phyloP scores from a whole-genome alignment of 2,888 invertebrate species.

The Alviniconcha strummeri region DNA sequence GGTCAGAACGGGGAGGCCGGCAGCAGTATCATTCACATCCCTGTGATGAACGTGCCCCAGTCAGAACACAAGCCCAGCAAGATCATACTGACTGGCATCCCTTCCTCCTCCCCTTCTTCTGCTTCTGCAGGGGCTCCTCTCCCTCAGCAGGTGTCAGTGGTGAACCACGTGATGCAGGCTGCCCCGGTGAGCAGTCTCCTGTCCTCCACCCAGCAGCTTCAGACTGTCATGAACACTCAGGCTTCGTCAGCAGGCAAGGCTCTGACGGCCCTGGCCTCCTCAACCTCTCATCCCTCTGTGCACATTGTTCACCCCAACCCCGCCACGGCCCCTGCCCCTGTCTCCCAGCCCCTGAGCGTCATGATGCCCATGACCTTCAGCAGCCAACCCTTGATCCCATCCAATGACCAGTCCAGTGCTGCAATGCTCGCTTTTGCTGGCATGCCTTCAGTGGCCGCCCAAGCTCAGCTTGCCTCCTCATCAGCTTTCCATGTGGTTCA shows the following conservation, averaged over 20 bases:
- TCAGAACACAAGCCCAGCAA: conserved; percentile 10
- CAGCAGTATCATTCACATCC: conserved; percentile 25
- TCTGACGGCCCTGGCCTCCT: background rate
- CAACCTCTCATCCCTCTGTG: background rate
- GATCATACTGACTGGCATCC: conserved; percentile 17
- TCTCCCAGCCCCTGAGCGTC: conserved; percentile 47
- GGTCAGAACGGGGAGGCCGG: conserved; percentile 4
- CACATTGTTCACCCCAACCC: conserved; percentile 22
- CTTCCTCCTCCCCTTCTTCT: background rate
- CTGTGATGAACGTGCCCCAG: conserved; percentile 18
- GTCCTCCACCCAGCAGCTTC: conserved; percentile 3
- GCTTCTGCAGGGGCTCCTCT: background rate
- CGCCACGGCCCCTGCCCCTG: conserved; percentile 29
- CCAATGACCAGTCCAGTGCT: conserved; percentile 12
- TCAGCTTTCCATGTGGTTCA: conserved; percentile 29
- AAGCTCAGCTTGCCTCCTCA: background rate
- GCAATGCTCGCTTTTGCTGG: conserved; percentile 21
- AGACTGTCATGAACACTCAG: background rate
- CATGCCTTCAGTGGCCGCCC: background rate
- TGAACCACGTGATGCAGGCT: conserved; percentile 42
- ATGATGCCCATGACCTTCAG: conserved; percentile 56
- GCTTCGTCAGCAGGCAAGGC: background rate
- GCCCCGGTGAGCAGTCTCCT: conserved; percentile 16
- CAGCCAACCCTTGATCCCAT: conserved; percentile 47
- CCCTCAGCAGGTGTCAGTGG: conserved; percentile 42